These are phyloP conservation scores for Lagopus muta DNA, from an alignment of 2,113 vertebrate genomes.

Conservation along the genomic window DNA sequence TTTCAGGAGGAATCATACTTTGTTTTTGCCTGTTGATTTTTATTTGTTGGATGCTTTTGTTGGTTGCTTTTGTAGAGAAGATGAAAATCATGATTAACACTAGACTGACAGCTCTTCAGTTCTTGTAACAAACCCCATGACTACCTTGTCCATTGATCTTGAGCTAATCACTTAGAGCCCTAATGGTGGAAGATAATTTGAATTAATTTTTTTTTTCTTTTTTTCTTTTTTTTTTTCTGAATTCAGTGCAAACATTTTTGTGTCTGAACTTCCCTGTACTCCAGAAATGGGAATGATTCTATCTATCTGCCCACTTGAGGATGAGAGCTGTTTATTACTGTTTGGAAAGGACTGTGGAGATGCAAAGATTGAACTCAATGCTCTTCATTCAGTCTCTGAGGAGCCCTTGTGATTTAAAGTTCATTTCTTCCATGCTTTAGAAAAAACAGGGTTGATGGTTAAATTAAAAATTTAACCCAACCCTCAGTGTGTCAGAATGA, in stretches of 20 bases:
- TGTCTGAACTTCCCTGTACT: background rate
- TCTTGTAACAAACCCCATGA: background rate
- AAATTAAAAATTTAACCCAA: conserved; percentile 10
- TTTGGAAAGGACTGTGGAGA: background rate
- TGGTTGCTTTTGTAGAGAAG: conserved; percentile 2
- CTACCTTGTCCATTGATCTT: background rate
- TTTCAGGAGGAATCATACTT: background rate
- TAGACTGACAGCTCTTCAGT: background rate
- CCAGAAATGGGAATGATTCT: background rate
- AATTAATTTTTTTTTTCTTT: background rate
- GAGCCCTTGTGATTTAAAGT: background rate
- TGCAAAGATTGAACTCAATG: background rate
- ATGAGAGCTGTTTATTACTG: background rate
- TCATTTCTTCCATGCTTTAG: background rate
- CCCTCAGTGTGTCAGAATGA: conserved; percentile 3
- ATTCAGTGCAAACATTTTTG: background rate
- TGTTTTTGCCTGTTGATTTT: background rate
- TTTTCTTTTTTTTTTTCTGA: background rate
- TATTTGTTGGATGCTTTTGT: background rate
- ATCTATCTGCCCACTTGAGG: background rate
- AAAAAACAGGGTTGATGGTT: background rate
- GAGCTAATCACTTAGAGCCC: background rate
- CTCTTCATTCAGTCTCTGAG: background rate
- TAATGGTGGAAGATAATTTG: background rate
- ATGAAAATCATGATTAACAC: background rate